These are phyloP conservation scores for Eumerus sabulonum DNA, from an alignment of 2,888 invertebrate genomes.

Conservation along the genomic window DNA sequence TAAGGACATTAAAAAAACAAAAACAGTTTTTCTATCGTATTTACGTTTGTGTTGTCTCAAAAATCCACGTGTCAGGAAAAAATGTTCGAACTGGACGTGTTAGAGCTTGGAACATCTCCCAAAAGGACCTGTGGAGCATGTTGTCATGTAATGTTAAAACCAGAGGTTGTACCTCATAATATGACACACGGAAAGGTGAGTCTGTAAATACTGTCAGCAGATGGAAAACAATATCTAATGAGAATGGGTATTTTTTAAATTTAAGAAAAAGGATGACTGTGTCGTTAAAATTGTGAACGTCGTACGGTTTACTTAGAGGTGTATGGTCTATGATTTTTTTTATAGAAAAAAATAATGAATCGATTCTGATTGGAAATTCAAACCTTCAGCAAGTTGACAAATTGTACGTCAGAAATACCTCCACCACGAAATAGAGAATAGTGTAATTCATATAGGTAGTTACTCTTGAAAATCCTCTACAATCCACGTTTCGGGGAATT, in stretches of 20 bases:
- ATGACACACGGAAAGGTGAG: constrained; percentile 5
- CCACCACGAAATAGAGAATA: too few species aligned
- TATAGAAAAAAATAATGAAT: too few species aligned
- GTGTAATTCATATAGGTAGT: not conserved
- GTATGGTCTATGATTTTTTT: too few species aligned
- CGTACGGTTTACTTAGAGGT: too few species aligned
- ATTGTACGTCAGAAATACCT: too few species aligned
- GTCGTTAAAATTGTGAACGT: too few species aligned
- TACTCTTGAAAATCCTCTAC: constrained; percentile 78
- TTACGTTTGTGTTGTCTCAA: constrained; percentile 7
- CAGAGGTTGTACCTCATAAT: not conserved
- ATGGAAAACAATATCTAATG: too few species aligned
- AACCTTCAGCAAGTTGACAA: too few species aligned
- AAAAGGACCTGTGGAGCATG: not conserved
- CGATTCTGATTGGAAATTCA: too few species aligned
- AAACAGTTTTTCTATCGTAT: not conserved
- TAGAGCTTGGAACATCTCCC: not conserved
- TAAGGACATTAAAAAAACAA: too few species aligned
- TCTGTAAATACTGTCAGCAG: constrained; percentile 7
- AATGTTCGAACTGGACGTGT: not conserved
- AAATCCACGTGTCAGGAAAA: constrained; percentile 45
- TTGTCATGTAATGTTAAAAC: not conserved
- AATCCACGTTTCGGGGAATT: constrained; percentile 82
- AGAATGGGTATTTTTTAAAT: too few species aligned
- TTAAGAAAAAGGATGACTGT: too few species aligned